Conservation (phyloP, 2,888 invertebrate species). For the Cactoblastis cactorum region DNA sequence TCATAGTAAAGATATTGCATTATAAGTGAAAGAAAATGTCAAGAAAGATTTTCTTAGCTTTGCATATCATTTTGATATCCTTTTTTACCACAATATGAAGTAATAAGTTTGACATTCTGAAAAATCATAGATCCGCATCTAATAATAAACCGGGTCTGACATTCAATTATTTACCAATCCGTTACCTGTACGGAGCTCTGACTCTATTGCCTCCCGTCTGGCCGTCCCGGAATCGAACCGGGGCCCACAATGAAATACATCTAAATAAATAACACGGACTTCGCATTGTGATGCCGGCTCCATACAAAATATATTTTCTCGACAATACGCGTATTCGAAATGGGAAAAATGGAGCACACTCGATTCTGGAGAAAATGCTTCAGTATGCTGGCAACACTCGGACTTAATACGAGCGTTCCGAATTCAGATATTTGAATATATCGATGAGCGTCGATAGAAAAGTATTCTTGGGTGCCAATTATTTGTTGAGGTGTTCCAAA, state of each 20-base stretch:
- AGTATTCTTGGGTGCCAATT: constrained; percentile 9
- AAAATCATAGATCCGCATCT: constrained; percentile 23
- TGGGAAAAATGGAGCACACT: constrained; percentile 59
- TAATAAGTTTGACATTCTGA: background rate
- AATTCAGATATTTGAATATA: constrained; percentile 47
- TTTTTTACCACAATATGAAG: background rate
- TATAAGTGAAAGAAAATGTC: no score
- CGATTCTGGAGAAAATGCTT: constrained; percentile 53
- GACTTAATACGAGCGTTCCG: constrained; percentile 45
- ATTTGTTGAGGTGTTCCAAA: no score
- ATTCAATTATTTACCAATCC: constrained; percentile 68
- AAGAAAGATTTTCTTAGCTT: no score
- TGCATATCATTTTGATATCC: background rate
- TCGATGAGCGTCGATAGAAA: constrained; percentile 5
- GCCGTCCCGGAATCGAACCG: constrained; percentile 53
- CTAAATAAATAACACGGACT: constrained; percentile 72
- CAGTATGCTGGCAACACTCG: constrained; percentile 48
- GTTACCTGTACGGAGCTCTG: constrained; percentile 46
- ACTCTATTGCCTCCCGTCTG: constrained; percentile 61
- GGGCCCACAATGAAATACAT: constrained; percentile 61
- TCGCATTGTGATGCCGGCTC: constrained; percentile 59
- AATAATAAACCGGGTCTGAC: constrained; percentile 43
- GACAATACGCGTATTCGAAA: constrained; percentile 51
- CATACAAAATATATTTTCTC: constrained; percentile 68
- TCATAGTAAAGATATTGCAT: no score